phyloP scores from a whole-genome alignment of 2,113 vertebrate genomes.

The pig (Sus scrofa) region DNA sequence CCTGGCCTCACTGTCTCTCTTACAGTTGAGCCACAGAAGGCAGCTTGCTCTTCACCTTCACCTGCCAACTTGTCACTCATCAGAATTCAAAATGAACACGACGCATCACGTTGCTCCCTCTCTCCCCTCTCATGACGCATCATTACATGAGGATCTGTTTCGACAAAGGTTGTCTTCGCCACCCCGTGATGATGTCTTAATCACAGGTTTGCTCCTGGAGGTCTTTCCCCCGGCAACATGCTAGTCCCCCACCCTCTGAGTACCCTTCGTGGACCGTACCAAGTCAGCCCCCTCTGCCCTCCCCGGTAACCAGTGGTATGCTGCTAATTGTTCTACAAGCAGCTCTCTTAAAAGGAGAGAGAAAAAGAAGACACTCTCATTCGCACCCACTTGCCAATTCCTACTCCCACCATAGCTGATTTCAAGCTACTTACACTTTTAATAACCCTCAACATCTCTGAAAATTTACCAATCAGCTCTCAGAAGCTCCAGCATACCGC shows the following conservation, averaged over 20 bases:
- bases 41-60: background rate
- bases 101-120: background rate
- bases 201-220: background rate
- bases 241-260: background rate
- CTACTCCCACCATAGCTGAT: background rate
- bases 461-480: background rate
- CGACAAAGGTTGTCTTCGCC: background rate
- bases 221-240: background rate
- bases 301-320: background rate
- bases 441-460: constrained; percentile 9
- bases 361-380: background rate
- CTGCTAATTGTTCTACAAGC: background rate
- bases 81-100: background rate
- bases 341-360: background rate
- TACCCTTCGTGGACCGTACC: background rate
- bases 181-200: constrained; percentile 15
- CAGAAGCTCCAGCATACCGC: background rate
- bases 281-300: background rate
- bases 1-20: background rate
- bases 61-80: background rate
- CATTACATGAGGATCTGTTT: background rate
- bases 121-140: background rate
- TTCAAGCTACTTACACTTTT: constrained; percentile 35
- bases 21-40: background rate
- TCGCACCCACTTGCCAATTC: background rate